Base-by-base conservation (phyloP, 2,888 invertebrate species). In the Agrochola macilenta region DNA sequence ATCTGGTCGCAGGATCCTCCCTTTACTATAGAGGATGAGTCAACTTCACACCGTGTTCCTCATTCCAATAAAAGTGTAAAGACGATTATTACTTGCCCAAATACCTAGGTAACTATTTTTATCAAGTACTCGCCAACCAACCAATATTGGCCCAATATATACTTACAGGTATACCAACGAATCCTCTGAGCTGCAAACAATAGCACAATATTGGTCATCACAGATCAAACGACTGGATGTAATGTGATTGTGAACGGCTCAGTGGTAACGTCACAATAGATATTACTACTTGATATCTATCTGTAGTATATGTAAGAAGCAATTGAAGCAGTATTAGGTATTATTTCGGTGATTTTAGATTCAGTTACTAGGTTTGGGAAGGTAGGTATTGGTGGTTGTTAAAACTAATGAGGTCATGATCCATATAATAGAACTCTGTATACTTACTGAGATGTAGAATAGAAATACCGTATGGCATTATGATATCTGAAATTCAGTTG, bases 161-260 rank as follows among this genome's bases (percentile, higher is more conserved):
- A 49, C 5, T 2, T 70, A n/a, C n/a, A 61, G n/a, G 17, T 58
- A 54, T n/a, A 57, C 35, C 52, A 69, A 26, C 11, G 72, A 70
- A 81, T 61, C 70, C 73, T 71, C 54, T 82, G 82, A 82, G 69
- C 75, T 68, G 82, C 82, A 74, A 85, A 85, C 85, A 84, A 85
- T 82, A 39, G 82, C 43, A 71, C 61, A 49, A 35, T 69, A 74
- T 82, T 79, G 85, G 52, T 71, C 61, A 76, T 78, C 60, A 54
- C 64, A 85, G 85, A 82, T 84, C 84, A 82, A 85, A 84, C 82
- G 75, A 79, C 54, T 66, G 70, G 30, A 79, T 49, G 64, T 71
- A 79, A 79, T 70, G 49, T 74, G 75, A 85, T 84, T 79, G 73
- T 84, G 73, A 69, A 69, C 81, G 69, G 63, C 54, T 85, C 83